Conservation (phyloP, 2,113 vertebrate genomes). For the Amphilophus citrinellus region DNA sequence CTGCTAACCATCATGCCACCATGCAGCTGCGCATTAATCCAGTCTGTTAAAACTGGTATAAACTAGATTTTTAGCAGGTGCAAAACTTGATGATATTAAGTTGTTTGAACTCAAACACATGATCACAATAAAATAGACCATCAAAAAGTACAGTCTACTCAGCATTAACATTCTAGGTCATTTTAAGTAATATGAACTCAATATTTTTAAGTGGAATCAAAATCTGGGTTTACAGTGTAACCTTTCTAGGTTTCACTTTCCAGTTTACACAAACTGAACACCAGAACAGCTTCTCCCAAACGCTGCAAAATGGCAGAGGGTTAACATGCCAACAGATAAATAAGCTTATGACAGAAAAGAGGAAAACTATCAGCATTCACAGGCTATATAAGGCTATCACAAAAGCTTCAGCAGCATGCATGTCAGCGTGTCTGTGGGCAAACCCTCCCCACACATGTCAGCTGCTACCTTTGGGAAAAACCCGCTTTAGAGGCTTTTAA, state of each 20-base stretch:
- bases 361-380: background rate
- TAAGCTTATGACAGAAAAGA: background rate
- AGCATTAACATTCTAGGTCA: too few relatives aligned
- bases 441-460: background rate
- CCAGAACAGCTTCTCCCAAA: background rate
- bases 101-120: too few relatives aligned
- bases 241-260: background rate
- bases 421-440: background rate
- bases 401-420: background rate
- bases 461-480: background rate
- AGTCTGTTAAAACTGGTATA: too few relatives aligned
- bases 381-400: background rate
- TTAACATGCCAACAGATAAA: background rate
- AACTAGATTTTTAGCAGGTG: too few relatives aligned
- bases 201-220: too few relatives aligned
- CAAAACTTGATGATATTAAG: too few relatives aligned
- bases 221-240: background rate
- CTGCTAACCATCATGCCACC: too few relatives aligned
- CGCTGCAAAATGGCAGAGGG: background rate
- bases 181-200: too few relatives aligned
- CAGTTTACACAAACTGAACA: background rate
- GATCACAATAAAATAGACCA: too few relatives aligned
- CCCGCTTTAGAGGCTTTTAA: too few relatives aligned
- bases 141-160: too few relatives aligned
- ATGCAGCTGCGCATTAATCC: too few relatives aligned